A percentile compares a stretch with the other conserved stretches of the same genome.
These are phyloP conservation scores for Morus bassanus DNA, from an alignment of 2,797 vertebrate genomes.

Conservation along the genomic window DNA sequence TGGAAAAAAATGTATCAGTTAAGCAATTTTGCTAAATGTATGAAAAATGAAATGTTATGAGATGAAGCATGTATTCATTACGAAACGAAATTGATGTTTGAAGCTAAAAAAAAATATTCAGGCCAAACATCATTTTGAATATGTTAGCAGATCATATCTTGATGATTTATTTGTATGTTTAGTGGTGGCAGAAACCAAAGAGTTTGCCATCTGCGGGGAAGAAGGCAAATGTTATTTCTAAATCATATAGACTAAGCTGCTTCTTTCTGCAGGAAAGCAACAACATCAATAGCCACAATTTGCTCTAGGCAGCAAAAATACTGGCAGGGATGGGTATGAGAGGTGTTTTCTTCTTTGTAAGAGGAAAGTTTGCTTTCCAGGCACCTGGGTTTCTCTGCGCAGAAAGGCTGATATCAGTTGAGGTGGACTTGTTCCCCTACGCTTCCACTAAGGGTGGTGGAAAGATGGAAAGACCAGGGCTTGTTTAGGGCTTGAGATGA, in stretches of 20 bases:
- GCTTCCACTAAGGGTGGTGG: not conserved
- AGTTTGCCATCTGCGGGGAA: slow-evolving; percentile 27
- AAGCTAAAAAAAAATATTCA: slow-evolving; percentile 38
- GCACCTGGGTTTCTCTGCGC: not conserved
- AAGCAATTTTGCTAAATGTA: slow-evolving; percentile 55
- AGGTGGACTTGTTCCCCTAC: rapidly evolving
- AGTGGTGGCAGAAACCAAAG: slow-evolving; percentile 15
- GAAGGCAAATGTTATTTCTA: not conserved
- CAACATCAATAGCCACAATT: not conserved
- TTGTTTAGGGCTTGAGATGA: not conserved
- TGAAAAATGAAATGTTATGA: slow-evolving; percentile 57
- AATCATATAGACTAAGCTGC: not conserved
- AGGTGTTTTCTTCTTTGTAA: not conserved
- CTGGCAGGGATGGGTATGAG: not conserved
- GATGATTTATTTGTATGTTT: slow-evolving; percentile 48
- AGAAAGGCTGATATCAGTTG: not conserved
- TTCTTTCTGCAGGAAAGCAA: not conserved
- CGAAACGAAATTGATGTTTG: slow-evolving; percentile 56
- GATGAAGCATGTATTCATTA: slow-evolving; percentile 45
- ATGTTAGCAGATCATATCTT: slow-evolving; percentile 58
- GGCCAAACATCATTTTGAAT: slow-evolving; percentile 58
- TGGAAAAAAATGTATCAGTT: not conserved
- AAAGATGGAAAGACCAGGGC: not conserved
- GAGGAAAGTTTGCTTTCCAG: not conserved
- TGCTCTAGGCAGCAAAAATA: not conserved